A percentile compares a stretch with the other conserved stretches of the same genome.
Evolutionary conservation across 2,888 invertebrate genomes (phyloP).

Genomic region (Megamerina dolium): DNA sequence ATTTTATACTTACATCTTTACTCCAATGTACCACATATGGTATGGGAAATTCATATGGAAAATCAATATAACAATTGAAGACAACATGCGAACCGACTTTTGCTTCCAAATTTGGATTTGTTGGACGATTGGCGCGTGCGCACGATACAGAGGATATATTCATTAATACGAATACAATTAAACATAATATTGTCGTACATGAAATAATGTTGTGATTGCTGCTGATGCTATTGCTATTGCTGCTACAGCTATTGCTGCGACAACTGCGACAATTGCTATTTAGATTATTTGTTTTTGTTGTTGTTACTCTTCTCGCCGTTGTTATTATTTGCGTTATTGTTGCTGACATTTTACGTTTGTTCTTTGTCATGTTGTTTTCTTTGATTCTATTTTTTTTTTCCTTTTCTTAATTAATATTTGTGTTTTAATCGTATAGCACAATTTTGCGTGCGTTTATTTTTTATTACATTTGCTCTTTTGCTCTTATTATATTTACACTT

Average conservation of each 20-base stretch:
- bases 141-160: conserved; percentile 44
- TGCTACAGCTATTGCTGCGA: too few relatives aligned
- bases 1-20: conserved; percentile 78
- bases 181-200: conserved; percentile 9
- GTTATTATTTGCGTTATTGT: conserved; percentile 12
- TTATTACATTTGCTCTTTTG: too few relatives aligned
- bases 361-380: background rate
- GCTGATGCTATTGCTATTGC: conserved; percentile 10
- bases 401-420: background rate
- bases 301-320: conserved; percentile 10
- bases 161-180: conserved; percentile 22
- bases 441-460: background rate
- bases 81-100: conserved; percentile 50
- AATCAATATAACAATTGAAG: conserved; percentile 61
- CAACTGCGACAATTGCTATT: too few relatives aligned
- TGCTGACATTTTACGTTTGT: conserved; percentile 7
- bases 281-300: conserved; percentile 8
- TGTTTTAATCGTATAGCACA: background rate
- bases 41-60: conserved; percentile 77
- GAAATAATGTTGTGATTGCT: conserved; percentile 10
- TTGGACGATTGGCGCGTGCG: conserved; percentile 35
- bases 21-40: conserved; percentile 87
- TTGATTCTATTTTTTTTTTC: too few relatives aligned
- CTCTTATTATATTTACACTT: too few relatives aligned
- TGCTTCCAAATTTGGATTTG: conserved; percentile 44